Evolutionary conservation across 1,140 invertebrate genomes (phyloP).

Genomic region (Agraylea sexmaculata): DNA sequence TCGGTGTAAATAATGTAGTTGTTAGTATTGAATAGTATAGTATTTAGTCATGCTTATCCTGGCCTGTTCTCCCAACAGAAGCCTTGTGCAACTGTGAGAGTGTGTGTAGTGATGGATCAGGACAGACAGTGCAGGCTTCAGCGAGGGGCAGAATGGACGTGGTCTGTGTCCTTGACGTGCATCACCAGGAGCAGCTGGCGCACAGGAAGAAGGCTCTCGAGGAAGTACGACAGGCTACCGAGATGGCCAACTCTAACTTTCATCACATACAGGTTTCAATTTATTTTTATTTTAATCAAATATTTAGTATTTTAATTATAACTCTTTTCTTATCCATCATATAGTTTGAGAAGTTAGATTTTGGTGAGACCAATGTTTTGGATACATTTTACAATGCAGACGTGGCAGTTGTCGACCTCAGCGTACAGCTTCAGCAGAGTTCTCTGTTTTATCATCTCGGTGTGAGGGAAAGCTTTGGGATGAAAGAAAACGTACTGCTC

Average conservation of each 20-base stretch:
- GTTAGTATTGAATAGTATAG: no score
- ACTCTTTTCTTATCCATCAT: slow-evolving; percentile 22
- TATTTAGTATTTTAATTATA: no score
- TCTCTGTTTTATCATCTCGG: slow-evolving; percentile 94
- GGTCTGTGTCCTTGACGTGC: slow-evolving; percentile 78
- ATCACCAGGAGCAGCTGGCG: slow-evolving; percentile 53
- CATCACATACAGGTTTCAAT: slow-evolving; percentile 80
- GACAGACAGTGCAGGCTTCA: slow-evolving; percentile 46
- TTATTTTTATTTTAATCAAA: not conserved
- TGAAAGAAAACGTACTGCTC: slow-evolving; percentile 95
- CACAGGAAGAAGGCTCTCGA: slow-evolving; percentile 72
- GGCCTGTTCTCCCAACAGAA: slow-evolving; percentile 30
- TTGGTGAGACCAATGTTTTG: slow-evolving; percentile 72
- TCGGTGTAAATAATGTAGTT: no score
- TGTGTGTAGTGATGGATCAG: slow-evolving; percentile 60
- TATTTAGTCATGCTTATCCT: no score
- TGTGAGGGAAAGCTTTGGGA: slow-evolving; percentile 94
- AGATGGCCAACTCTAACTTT: slow-evolving; percentile 64
- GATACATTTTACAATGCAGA: slow-evolving; percentile 94
- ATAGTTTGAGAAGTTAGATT: slow-evolving; percentile 78
- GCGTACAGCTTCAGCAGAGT: slow-evolving; percentile 78
- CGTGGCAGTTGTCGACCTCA: slow-evolving; percentile 93
- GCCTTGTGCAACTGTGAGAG: slow-evolving; percentile 56
- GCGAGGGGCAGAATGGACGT: slow-evolving; percentile 72
- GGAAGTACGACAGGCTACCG: slow-evolving; percentile 71